These are phyloP conservation scores for Menura novaehollandiae DNA, from an alignment of 2,113 vertebrate genomes.

Conservation along the genomic window DNA sequence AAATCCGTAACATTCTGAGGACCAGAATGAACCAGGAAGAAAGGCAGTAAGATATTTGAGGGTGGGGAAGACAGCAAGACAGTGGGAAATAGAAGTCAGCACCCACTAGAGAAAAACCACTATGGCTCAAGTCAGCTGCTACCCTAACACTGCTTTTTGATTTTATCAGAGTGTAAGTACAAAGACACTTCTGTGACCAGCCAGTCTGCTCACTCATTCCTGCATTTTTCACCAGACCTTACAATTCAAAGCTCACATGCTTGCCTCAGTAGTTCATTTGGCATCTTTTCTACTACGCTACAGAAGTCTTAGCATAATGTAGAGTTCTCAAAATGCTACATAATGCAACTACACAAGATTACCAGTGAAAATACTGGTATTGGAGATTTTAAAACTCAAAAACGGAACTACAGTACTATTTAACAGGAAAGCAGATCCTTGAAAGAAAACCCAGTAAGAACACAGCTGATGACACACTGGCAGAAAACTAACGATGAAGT, in stretches of 20 bases:
- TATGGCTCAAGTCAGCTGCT: neutral
- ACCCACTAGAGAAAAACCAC: neutral
- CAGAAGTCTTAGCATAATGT: neutral
- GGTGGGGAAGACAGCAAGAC: neutral
- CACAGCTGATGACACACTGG: neutral
- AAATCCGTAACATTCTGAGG: fast-evolving
- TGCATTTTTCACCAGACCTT: neutral
- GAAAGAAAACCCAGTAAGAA: neutral
- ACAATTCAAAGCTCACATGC: neutral
- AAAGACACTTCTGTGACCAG: neutral
- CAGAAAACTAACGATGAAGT: neutral
- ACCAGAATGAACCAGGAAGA: neutral
- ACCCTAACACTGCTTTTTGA: neutral
- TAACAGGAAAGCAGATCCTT: neutral
- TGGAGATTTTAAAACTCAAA: neutral
- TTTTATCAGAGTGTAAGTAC: neutral
- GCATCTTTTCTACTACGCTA: neutral
- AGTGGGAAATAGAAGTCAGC: neutral
- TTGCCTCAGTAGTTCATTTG: neutral
- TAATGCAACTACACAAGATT: neutral
- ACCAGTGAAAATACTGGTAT: neutral
- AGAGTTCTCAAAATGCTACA: neutral
- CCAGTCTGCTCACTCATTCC: neutral
- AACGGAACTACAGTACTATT: neutral
- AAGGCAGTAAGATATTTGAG: neutral